phyloP scores from a whole-genome alignment of 2,888 invertebrate species.

The Harmothoe impar region DNA sequence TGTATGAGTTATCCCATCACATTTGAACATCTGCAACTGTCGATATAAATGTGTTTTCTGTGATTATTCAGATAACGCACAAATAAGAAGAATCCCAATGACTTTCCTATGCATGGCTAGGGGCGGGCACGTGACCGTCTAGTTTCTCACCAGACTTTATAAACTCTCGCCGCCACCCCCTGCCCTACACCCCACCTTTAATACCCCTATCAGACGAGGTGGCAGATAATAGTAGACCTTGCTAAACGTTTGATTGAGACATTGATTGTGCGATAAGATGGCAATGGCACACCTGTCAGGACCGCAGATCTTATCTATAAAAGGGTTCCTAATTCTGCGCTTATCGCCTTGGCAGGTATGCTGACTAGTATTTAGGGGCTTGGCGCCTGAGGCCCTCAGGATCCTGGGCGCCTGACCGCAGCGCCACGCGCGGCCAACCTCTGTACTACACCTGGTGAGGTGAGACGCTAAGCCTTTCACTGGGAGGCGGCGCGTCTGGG shows the following conservation, averaged over 20 bases:
- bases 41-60: too few species aligned
- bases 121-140: background rate
- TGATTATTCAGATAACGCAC: too few species aligned
- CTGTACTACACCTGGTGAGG: slow-evolving; percentile 5
- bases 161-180: background rate
- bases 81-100: too few species aligned
- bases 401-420: slow-evolving; percentile 18
- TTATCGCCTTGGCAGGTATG: background rate
- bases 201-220: background rate
- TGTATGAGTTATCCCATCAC: too few species aligned
- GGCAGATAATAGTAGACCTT: background rate
- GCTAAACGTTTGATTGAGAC: slow-evolving; percentile 43
- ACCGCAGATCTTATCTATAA: background rate
- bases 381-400: background rate
- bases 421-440: slow-evolving; percentile 6
- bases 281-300: background rate
- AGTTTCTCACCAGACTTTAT: background rate
- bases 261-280: background rate
- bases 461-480: background rate
- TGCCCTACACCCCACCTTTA: background rate
- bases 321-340: background rate
- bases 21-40: too few species aligned
- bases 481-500: background rate
- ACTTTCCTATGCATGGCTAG: too few species aligned
- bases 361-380: background rate